Conservation (phyloP, 2,888 invertebrate species). For the Cerastis leucographa region DNA sequence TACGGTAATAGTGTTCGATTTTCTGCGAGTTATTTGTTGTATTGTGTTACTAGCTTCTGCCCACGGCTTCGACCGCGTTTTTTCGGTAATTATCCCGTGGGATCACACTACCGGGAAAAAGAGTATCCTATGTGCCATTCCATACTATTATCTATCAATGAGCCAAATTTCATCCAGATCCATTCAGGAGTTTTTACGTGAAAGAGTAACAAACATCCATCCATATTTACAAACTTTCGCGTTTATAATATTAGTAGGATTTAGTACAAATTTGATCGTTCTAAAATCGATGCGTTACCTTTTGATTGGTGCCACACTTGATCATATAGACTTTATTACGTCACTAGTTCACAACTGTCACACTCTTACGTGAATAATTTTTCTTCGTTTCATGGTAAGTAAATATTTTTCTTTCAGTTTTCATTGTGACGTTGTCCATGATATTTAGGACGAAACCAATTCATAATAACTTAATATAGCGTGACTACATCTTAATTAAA, state of each 20-base stretch:
- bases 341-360: slow-evolving; percentile 34
- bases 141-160: no score
- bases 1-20: background rate
- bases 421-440: slow-evolving; percentile 23
- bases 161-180: no score
- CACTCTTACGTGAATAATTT: background rate
- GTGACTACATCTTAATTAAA: slow-evolving; percentile 16
- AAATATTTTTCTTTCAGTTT: slow-evolving; percentile 8
- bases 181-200: no score
- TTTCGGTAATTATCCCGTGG: no score
- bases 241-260: no score
- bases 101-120: no score
- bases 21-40: no score
- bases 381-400: slow-evolving; percentile 1
- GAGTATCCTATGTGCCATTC: no score
- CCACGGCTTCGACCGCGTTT: no score
- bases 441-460: background rate
- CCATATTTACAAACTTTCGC: no score
- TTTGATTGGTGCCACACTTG: slow-evolving; percentile 56
- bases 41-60: no score
- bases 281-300: slow-evolving; percentile 27
- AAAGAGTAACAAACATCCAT: no score
- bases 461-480: slow-evolving; percentile 7
- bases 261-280: slow-evolving; percentile 8
- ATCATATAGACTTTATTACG: slow-evolving; percentile 54